These are phyloP conservation scores for Actinia tenebrosa DNA, from an alignment of 64 coral and sea anemone genomes.

Conservation along the genomic window DNA sequence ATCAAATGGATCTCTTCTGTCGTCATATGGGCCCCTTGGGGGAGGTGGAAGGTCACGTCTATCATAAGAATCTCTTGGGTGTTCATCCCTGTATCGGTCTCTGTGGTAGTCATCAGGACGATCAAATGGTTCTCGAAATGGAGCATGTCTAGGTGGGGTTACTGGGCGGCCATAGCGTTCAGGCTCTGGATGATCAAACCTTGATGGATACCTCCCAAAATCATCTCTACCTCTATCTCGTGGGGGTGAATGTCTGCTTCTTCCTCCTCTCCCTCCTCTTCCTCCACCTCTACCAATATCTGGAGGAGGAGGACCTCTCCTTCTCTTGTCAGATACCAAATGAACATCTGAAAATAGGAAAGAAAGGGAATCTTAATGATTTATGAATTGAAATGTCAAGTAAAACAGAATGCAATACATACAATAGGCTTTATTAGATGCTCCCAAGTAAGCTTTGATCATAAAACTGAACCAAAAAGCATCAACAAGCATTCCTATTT, in stretches of 20 bases:
- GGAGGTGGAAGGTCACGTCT: constrained; percentile 31
- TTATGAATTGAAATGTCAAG: not conserved
- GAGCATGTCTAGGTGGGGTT: constrained; percentile 27
- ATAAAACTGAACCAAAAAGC: too few relatives aligned
- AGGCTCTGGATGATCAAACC: constrained; percentile 51
- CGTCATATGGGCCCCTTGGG: constrained; percentile 61
- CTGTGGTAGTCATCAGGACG: constrained; percentile 40
- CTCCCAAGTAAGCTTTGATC: too few relatives aligned
- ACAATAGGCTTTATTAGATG: too few relatives aligned
- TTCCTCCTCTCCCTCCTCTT: constrained; percentile 11
- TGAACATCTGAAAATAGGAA: constrained; percentile 72
- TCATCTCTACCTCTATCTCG: constrained; percentile 42
- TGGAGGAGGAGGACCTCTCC: constrained; percentile 46
- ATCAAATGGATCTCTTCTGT: constrained; percentile 67
- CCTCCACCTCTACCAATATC: constrained; percentile 30
- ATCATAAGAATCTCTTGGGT: constrained; percentile 38
- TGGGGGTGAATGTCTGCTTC: constrained; percentile 37
- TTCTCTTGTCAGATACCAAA: constrained; percentile 90
- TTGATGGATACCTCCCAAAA: constrained; percentile 49
- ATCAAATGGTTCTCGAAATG: constrained; percentile 43
- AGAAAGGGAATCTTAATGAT: not conserved
- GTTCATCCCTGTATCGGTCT: constrained; percentile 68
- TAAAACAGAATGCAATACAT: not conserved
- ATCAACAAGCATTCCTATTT: too few relatives aligned
- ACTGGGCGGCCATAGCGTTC: constrained; percentile 33